Conservation (phyloP, 1,140 invertebrate genomes). For the Drosophila tristis region DNA sequence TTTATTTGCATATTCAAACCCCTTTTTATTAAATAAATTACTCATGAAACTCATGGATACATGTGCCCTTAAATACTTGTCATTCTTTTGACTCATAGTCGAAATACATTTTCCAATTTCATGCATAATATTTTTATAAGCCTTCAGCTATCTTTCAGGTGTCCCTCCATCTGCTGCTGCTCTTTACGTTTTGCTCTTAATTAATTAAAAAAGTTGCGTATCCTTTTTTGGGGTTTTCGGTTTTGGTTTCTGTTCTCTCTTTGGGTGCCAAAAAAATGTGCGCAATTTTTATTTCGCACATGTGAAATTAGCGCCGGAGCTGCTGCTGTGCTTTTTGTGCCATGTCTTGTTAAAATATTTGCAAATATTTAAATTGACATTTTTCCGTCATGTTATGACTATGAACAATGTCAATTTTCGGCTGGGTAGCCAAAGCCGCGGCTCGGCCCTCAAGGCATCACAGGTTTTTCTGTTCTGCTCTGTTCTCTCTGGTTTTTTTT, state of each 20-base stretch:
- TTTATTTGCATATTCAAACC: too few relatives aligned
- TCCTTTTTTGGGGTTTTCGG: slow-evolving; percentile 47
- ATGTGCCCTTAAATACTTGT: slow-evolving; percentile 36
- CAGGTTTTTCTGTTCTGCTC: slow-evolving; percentile 1
- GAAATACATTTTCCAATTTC: slow-evolving; percentile 37
- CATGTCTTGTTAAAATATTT: slow-evolving; percentile 79
- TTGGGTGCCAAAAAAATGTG: slow-evolving; percentile 55
- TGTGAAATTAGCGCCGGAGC: slow-evolving; percentile 60
- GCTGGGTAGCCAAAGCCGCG: slow-evolving; percentile 16
- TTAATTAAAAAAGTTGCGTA: slow-evolving; percentile 80
- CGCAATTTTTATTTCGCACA: slow-evolving; percentile 77
- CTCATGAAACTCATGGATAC: too few relatives aligned
- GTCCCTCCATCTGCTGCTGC: background rate
- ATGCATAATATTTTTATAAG: slow-evolving; percentile 51
- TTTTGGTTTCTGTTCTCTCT: slow-evolving; percentile 16
- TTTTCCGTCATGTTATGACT: slow-evolving; percentile 68
- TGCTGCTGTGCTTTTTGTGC: slow-evolving; percentile 12
- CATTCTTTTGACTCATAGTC: slow-evolving; percentile 24
- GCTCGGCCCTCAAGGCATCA: slow-evolving; percentile 44
- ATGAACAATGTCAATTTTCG: slow-evolving; percentile 74
- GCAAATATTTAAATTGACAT: slow-evolving; percentile 83
- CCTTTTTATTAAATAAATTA: too few relatives aligned
- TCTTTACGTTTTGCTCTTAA: slow-evolving; percentile 48
- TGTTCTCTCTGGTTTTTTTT: background rate
- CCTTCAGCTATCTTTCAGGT: background rate